Evolutionary conservation across 2,888 invertebrate species (phyloP).

Genomic region (Ichneumon xanthorius): DNA sequence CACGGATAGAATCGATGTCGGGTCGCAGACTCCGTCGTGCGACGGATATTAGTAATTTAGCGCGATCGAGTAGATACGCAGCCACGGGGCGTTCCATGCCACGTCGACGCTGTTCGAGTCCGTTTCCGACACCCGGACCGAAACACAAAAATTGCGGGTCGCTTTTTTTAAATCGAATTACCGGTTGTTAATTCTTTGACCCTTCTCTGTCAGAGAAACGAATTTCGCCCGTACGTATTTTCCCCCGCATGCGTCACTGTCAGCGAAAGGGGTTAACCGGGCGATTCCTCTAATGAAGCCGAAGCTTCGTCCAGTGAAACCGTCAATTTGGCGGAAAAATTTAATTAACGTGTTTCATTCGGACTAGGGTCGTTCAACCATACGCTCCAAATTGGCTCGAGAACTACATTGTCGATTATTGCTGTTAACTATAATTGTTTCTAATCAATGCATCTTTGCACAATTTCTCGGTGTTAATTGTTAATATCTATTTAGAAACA

Average conservation of each 20-base stretch:
- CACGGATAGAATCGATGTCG: conserved; percentile 2
- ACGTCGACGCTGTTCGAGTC: neutral
- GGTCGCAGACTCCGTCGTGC: neutral
- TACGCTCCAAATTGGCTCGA: neutral
- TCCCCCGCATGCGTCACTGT: too few relatives aligned
- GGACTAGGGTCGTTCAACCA: neutral
- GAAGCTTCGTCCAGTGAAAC: neutral
- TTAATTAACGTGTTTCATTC: neutral
- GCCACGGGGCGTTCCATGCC: neutral
- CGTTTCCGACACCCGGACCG: too few relatives aligned
- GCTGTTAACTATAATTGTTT: neutral
- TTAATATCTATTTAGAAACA: neutral
- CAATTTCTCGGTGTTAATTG: neutral
- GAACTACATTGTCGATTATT: neutral
- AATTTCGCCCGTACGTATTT: too few relatives aligned
- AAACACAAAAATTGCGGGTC: too few relatives aligned
- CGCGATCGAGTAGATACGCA: neutral
- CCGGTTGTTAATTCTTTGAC: too few relatives aligned
- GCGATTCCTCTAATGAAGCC: neutral
- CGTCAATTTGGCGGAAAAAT: neutral
- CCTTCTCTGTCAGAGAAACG: too few relatives aligned
- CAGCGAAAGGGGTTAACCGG: neutral
- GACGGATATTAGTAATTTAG: neutral
- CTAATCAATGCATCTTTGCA: neutral
- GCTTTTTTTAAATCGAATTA: too few relatives aligned